Conservation (phyloP, 2,797 vertebrate species). For the Anas georgica region DNA sequence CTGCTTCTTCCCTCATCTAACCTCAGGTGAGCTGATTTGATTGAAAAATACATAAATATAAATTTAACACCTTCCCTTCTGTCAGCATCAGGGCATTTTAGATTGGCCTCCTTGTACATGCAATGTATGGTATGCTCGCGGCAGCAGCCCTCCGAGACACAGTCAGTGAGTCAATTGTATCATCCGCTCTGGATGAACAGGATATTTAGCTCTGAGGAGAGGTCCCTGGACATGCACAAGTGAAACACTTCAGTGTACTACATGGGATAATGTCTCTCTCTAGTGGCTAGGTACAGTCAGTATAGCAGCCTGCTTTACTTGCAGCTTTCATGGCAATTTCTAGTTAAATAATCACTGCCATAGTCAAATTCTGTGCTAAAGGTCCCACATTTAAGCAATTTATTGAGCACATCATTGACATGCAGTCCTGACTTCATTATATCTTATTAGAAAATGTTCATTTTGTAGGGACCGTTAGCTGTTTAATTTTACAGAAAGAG, state of each 20-base stretch:
- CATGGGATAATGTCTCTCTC: constrained; percentile 69
- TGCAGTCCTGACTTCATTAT: neutral
- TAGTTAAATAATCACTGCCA: neutral
- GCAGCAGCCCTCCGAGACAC: neutral
- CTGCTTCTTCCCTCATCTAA: neutral
- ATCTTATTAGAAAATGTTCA: neutral
- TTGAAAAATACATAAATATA: neutral
- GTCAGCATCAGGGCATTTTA: accelerated
- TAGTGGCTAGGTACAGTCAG: constrained; percentile 69
- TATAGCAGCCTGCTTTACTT: constrained; percentile 14
- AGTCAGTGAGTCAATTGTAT: neutral
- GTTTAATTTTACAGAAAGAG: constrained; percentile 3
- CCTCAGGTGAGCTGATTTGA: neutral
- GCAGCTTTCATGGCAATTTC: neutral
- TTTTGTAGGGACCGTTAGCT: neutral
- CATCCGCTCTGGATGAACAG: neutral
- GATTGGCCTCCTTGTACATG: accelerated
- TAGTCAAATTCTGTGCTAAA: neutral
- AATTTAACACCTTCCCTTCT: neutral
- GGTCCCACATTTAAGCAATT: neutral
- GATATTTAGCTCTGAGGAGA: neutral
- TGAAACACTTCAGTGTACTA: constrained; percentile 32
- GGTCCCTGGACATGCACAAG: neutral
- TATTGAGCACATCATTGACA: neutral
- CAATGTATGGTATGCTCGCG: accelerated